Percentiles rank a stretch among this genome's conserved stretches.
Conservation (phyloP, 2,113 vertebrate genomes). For the Bubo bubo region DNA sequence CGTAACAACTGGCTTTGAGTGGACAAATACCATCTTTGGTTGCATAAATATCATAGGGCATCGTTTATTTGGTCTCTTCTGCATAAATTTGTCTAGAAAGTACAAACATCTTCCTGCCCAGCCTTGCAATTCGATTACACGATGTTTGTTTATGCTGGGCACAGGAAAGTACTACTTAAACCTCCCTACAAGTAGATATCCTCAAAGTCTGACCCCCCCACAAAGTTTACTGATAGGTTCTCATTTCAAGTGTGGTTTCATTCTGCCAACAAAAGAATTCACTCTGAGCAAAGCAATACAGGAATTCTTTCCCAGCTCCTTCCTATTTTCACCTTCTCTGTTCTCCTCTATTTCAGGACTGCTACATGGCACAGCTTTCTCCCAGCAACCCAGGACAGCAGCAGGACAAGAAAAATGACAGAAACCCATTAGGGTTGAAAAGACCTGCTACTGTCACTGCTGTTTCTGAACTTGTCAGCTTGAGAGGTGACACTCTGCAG, state of each 20-base stretch:
- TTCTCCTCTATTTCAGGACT: not conserved
- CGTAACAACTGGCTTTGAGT: not conserved
- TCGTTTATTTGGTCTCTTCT: not conserved
- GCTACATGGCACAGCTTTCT: not conserved
- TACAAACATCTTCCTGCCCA: not conserved
- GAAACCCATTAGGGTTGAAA: not conserved
- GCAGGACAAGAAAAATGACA: not conserved
- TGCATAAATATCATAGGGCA: not conserved
- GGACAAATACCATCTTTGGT: not conserved
- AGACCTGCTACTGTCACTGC: not conserved
- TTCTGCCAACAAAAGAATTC: not conserved
- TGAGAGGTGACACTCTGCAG: not conserved
- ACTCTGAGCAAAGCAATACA: rapidly evolving
- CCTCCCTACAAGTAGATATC: not conserved
- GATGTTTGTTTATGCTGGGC: not conserved
- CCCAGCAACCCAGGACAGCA: not conserved
- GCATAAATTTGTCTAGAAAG: not conserved
- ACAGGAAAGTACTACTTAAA: not conserved
- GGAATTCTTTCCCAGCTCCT: not conserved
- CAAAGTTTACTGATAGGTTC: no score
- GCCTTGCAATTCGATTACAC: not conserved
- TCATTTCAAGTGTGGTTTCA: rapidly evolving
- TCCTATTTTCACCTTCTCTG: not conserved
- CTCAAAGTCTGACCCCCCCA: not conserved
- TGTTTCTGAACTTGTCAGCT: not conserved